These are phyloP conservation scores for Balanococcus diminutus DNA, from an alignment of 2,888 invertebrate species.

Conservation along the genomic window DNA sequence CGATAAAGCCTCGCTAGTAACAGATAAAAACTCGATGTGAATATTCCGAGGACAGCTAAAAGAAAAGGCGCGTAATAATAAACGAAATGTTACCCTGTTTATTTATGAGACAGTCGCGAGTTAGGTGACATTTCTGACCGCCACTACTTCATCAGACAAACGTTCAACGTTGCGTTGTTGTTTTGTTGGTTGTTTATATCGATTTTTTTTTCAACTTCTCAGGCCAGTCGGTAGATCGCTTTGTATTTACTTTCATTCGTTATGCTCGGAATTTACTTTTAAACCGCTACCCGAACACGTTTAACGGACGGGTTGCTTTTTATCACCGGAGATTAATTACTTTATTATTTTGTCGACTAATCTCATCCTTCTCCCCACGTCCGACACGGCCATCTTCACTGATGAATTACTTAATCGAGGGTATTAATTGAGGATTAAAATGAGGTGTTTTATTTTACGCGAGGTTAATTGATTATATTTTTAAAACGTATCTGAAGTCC, in stretches of 20 bases:
- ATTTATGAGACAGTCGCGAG: constrained; percentile 50
- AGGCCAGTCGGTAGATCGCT: background rate
- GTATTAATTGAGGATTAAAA: no score
- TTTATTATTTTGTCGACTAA: background rate
- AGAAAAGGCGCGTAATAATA: constrained; percentile 50
- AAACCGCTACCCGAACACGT: background rate
- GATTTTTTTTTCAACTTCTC: background rate
- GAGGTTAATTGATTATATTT: no score
- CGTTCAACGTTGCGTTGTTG: background rate
- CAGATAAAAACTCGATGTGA: constrained; percentile 52
- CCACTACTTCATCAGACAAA: constrained; percentile 50
- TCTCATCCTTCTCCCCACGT: no score
- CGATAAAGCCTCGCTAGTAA: constrained; percentile 45
- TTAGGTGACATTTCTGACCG: constrained; percentile 51
- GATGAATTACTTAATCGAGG: no score
- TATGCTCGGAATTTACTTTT: constrained; percentile 1
- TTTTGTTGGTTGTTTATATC: constrained; percentile 7
- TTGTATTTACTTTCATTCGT: background rate
- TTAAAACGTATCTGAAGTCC: no score
- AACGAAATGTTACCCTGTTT: constrained; percentile 43
- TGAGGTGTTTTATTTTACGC: no score
- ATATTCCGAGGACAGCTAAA: constrained; percentile 47
- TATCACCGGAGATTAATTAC: background rate
- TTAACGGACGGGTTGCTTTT: background rate
- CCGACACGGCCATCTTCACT: no score